Percentiles rank a stretch among this genome's conserved stretches.
phyloP scores from a whole-genome alignment of 2,797 vertebrate species.

The Girardinus metallicus region DNA sequence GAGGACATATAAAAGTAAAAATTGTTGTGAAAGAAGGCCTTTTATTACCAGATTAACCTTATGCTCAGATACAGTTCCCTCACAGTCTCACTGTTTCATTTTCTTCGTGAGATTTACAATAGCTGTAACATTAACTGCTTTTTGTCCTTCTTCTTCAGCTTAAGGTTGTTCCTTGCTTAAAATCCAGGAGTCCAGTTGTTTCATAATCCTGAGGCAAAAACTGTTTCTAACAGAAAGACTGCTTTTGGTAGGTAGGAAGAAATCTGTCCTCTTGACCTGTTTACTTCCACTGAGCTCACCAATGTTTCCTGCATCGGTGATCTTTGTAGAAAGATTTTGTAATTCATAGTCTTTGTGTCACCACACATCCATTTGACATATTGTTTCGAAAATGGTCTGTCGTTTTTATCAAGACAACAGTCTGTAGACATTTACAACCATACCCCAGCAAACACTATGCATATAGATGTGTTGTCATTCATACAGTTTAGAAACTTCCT shows the following conservation, averaged over 20 bases:
- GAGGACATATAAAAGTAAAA: not conserved
- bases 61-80: not conserved
- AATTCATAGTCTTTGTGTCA: not conserved
- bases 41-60: not conserved
- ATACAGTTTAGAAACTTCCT: not conserved
- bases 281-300: not conserved
- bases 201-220: not conserved
- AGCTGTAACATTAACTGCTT: not conserved
- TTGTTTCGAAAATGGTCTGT: not conserved
- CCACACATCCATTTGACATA: not conserved
- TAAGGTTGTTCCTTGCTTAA: not conserved
- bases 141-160: not conserved
- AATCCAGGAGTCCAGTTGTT: not conserved
- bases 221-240: not conserved
- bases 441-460: not conserved
- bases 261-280: not conserved
- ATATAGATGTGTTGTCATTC: not conserved
- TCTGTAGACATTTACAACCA: not conserved
- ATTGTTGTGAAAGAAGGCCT: not conserved
- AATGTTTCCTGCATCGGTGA: not conserved
- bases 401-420: not conserved
- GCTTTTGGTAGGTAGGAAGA: not conserved
- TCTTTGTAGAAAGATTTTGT: not conserved
- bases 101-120: not conserved
- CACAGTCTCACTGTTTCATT: not conserved